Base-by-base conservation (phyloP, 2,888 invertebrate genomes). In the Flabesymbios commensalis region DNA sequence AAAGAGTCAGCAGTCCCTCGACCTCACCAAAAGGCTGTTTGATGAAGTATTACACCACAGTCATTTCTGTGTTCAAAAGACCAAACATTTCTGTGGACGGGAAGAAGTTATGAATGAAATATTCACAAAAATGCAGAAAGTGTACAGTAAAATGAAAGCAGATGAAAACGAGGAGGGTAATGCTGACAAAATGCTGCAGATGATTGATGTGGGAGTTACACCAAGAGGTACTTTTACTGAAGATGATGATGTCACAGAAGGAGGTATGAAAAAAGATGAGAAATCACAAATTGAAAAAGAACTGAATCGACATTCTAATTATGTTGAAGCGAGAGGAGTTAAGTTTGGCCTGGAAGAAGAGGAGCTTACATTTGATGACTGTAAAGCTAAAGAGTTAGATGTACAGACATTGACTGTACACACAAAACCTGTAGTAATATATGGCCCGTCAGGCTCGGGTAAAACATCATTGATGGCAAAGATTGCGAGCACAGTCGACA, bases 381-480 rank as follows among this genome's bases (percentile, higher is more conserved):
- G 26, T 2, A 33, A 32, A 24, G 2, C 17, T 24, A 48, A 32
- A 24, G 43, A n/a, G 10, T 43, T 61, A 26, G 31, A 51, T 28
- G 36, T 49, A 29, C n/a, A 32, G 14, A 17, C 5, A n/a, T 3
- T 63, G 39, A 26, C 41, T 24, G 19, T 31, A 22, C 57, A 57
- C 58, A 65, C 62, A 3, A 66, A 65, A 22, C 76, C 77, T 4
- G 28, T 77, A 5, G 58, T 76, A 24, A 19, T 77, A 1, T 63
- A 71, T 63, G 78, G 78, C 0, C 49, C 57, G 32, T 75, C 77
- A 0, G 78, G 78, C n/a, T 67, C 67, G 42, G 78, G 78, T 4
- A 77, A 78, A 59, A 75, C 77, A 2, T 69, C 77, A 0, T 14
- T 77, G 14, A 73, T 77, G 73, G 74, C 77, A 3, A 69, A 72